Base-by-base conservation (phyloP, 2,797 vertebrate species). In the Chromobotia macracanthus region DNA sequence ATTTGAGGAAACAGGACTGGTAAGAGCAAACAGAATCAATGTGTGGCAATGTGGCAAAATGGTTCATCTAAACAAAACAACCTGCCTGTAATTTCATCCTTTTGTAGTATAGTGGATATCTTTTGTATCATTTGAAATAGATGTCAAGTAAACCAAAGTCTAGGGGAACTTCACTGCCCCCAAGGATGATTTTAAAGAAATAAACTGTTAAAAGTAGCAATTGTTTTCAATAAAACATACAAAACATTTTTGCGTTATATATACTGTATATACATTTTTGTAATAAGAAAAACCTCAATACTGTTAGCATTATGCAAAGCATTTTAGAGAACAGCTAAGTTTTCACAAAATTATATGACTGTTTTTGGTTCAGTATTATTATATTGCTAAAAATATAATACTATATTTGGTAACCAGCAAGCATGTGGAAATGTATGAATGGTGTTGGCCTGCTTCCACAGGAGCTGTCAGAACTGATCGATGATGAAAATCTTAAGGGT, bases 1-100 rank as follows among this genome's bases (percentile, higher is more conserved):
- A 53, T 96, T 96, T 9, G 96, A 96, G 84, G 95, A 96, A 91
- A 96, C 95, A 0, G 95, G 95, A 75, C 91, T 95, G 95, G 95
- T 97, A 92, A 86, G 91, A 51, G 63, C 53, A 12, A 48, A 31
- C 18, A 38, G 15, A 41, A 61, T 51, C 12, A 60, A 38, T 53
- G 8, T 41, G n/a, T 75, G 21, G 67, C 23, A 73, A 65, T 48
- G 7, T 58, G 63, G 68, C 28, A 63, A 44, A 66, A 6, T 3
- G 3, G 65, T 44, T 41, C 21, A 66, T 76, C 51, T 58, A 0
- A 56, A 44, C 15, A 28, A 55, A 44, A 23, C 31, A 75, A 56
- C 18, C 64, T 25, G 15, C 3, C 50, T 2, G 5, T 19, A 56
- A 67, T 66, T 28, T 2, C 0, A 13, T 56, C 25, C 23, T 46